These are phyloP conservation scores for Anser brachyrhynchus DNA, from an alignment of 2,113 vertebrate genomes.

Conservation along the genomic window DNA sequence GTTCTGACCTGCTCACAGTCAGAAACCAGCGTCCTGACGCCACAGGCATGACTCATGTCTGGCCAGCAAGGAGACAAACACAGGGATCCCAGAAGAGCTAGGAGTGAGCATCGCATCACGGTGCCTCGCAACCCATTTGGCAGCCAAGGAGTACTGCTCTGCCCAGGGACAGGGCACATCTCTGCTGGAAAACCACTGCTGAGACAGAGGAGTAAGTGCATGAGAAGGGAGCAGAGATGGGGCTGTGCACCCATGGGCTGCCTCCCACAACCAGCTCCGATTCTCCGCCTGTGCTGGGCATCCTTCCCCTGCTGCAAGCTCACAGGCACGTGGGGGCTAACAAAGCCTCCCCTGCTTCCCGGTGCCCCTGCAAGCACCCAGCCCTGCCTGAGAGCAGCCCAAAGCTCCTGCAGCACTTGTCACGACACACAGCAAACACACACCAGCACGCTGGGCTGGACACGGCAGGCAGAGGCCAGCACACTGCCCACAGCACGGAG, in stretches of 20 bases:
- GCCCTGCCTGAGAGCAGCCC: not conserved
- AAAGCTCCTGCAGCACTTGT: not conserved
- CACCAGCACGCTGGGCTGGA: fast-evolving
- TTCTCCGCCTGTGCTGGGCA: fast-evolving
- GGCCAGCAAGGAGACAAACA: not conserved
- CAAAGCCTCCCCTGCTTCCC: not conserved
- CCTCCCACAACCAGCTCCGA: fast-evolving
- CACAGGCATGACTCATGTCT: not conserved
- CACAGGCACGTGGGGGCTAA: fast-evolving
- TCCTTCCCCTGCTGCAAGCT: not conserved
- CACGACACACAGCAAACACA: fast-evolving
- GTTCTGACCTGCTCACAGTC: fast-evolving
- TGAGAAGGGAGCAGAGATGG: too few species aligned
- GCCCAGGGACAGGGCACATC: not conserved
- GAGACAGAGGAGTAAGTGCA: too few species aligned
- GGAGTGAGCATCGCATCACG: fast-evolving
- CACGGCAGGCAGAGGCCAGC: fast-evolving
- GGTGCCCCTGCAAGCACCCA: not conserved
- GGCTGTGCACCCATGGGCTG: fast-evolving
- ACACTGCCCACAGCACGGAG: fast-evolving
- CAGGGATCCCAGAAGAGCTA: not conserved
- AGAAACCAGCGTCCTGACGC: fast-evolving
- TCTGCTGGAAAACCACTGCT: fast-evolving
- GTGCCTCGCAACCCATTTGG: too few species aligned
- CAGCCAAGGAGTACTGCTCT: fast-evolving